Evolutionary conservation across 2,888 invertebrate genomes (phyloP), one percentile per base, ranked within the genome.

Genomic region (Taenaris catops): DNA sequence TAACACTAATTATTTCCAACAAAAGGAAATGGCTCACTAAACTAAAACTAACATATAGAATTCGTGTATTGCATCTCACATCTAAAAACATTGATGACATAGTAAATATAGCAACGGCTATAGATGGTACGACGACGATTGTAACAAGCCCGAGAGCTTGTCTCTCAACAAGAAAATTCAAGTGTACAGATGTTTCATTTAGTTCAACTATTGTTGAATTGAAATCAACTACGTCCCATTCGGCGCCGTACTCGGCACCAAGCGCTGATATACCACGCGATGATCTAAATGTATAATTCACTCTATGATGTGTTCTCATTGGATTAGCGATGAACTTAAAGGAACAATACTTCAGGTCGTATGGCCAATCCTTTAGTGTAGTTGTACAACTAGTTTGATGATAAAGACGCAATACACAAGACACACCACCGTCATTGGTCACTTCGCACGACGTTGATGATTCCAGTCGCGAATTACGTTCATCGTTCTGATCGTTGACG

Each of bases 181-280:
- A 34, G 6, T 39, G 48, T 2, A 74, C 25, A 8, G 56, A 53
- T 0, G 34, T 38, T 0, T 49, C 37, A 3, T 48, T 35, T n/a
- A 25, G 44, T 1, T 40, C n/a, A 24, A 51, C 29, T 8, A 48
- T 36, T 0, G 38, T 37, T 18, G 56, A 48, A 2, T 46, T 33
- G 28, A 51, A 63, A 27, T 61, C 56, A 2, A 63, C 47, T 16
- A 75, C 60, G 1, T 53, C 51, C 68, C 70, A 75, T n/a, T 58
- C 62, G 0, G 55, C 28, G 0, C 63, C 65, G 29, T 61, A 58
- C 4, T 60, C 58, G 0, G 55, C 53, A 0, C 49, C 55, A 0
- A 48, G 1, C 46, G 58, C 46, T 0, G 6, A 11, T 0, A 64
- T 35, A 2, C 48, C 56, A 20, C 42, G 28, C 0, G 25, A 6